Conservation (phyloP, 1,140 invertebrate genomes). For the Whitmania pigra region DNA sequence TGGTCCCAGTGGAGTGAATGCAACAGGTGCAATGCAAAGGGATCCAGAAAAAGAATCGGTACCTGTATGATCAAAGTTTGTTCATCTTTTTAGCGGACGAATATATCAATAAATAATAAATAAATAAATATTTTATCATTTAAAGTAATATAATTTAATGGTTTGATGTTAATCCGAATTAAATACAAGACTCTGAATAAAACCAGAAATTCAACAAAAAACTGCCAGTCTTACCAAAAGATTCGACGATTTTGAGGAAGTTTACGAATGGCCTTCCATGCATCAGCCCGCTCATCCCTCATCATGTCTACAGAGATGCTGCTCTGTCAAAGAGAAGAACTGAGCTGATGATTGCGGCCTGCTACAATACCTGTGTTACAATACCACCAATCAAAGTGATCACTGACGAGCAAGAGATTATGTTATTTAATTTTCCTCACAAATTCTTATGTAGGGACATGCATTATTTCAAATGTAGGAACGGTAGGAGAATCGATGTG, state of each 20-base stretch:
- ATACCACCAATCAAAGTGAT: background rate
- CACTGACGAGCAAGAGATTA: conserved; percentile 1
- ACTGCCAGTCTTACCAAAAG: background rate
- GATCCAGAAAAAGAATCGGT: conserved; percentile 7
- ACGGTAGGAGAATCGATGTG: background rate
- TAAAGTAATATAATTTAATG: background rate
- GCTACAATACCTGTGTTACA: conserved; percentile 4
- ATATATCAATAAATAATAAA: background rate
- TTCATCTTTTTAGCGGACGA: background rate
- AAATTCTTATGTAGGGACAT: background rate
- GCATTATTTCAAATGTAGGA: background rate
- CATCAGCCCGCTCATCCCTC: background rate
- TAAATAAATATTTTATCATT: too few species aligned
- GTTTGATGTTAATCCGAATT: background rate
- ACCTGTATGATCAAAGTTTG: conserved; percentile 15
- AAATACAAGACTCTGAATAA: too few species aligned
- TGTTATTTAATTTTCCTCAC: too few species aligned
- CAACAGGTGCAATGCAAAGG: conserved; percentile 15
- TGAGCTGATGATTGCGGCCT: conserved; percentile 9
- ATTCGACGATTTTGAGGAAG: background rate
- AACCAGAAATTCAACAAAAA: conserved; percentile 4
- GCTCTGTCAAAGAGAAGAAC: background rate
- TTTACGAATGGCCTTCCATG: conserved; percentile 6
- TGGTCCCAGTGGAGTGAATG: conserved; percentile 16
- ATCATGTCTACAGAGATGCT: background rate